Percentiles rank a stretch among this genome's conserved stretches.
These are phyloP conservation scores for Margaritifera margaritifera DNA, from an alignment of 2,888 invertebrate species.

Conservation along the genomic window DNA sequence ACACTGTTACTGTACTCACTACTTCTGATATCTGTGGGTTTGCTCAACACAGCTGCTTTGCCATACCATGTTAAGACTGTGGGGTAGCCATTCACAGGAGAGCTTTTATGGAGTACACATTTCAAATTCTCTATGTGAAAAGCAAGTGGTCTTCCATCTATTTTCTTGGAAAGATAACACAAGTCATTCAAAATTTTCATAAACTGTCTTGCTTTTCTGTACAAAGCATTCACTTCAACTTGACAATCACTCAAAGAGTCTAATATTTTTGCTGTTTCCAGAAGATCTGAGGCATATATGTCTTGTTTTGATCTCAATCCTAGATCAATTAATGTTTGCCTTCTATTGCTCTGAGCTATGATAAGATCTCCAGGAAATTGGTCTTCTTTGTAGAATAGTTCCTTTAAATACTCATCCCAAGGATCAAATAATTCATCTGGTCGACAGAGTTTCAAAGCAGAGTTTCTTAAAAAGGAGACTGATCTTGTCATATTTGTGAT, in stretches of 20 bases:
- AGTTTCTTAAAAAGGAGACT: background rate
- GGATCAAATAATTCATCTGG: slow-evolving; percentile 26
- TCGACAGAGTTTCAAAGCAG: background rate
- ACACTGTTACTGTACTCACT: slow-evolving; percentile 11
- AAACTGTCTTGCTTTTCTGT: no score
- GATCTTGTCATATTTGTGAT: background rate
- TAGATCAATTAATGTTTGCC: slow-evolving; percentile 3
- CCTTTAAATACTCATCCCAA: slow-evolving; percentile 4
- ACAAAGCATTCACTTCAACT: background rate
- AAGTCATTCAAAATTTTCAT: background rate
- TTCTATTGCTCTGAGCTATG: background rate
- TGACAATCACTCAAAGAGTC: background rate
- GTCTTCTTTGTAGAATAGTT: slow-evolving; percentile 10
- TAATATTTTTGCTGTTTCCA: slow-evolving; percentile 9
- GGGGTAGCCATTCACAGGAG: background rate
- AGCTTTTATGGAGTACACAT: slow-evolving; percentile 6
- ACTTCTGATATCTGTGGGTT: slow-evolving; percentile 16
- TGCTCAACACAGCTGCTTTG: slow-evolving; percentile 1
- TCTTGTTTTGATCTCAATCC: slow-evolving; percentile 18
- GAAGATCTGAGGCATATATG: slow-evolving; percentile 14
- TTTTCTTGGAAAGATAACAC: background rate
- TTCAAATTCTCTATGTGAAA: slow-evolving; percentile 3
- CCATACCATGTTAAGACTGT: slow-evolving; percentile 12
- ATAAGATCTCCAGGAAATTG: slow-evolving; percentile 17
- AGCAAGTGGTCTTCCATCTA: background rate